Evolutionary conservation across 2,888 invertebrate genomes (phyloP).

Genomic region (Neoascia interrupta): DNA sequence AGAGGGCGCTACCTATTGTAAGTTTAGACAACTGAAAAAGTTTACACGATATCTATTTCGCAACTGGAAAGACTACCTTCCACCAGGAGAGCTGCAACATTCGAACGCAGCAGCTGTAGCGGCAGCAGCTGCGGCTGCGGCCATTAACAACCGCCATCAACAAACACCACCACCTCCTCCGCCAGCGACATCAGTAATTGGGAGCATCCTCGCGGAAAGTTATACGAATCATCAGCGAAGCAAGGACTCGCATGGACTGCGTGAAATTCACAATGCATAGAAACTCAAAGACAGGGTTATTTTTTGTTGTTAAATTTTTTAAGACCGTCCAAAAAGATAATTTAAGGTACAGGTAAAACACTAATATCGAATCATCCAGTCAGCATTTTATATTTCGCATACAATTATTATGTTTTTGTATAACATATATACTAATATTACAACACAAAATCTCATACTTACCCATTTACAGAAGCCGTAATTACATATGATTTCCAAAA

Average conservation of each 20-base stretch:
- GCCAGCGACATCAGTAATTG: conserved; percentile 63
- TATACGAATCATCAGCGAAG: conserved; percentile 60
- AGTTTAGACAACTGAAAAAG: conserved; percentile 93
- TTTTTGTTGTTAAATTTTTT: too few species aligned
- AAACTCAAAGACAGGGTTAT: too few species aligned
- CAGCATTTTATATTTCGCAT: too few species aligned
- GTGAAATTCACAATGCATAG: conserved; percentile 53
- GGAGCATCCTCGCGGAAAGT: conserved; percentile 56
- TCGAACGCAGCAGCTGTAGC: conserved; percentile 70
- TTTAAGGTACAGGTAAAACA: too few species aligned
- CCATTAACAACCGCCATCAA: conserved; percentile 64
- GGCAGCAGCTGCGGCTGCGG: conserved; percentile 71
- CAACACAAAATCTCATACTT: too few species aligned
- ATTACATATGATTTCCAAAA: too few species aligned
- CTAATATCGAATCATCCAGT: too few species aligned
- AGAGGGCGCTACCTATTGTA: conserved; percentile 96
- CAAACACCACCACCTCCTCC: conserved; percentile 53
- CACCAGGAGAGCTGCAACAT: conserved; percentile 83
- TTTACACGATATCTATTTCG: conserved; percentile 94
- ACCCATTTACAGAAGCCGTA: too few species aligned
- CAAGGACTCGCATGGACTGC: conserved; percentile 38
- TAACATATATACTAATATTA: too few species aligned
- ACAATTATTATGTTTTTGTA: too few species aligned
- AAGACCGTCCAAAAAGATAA: too few species aligned
- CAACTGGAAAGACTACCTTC: conserved; percentile 96